A percentile compares a stretch with the other conserved stretches of the same genome.
These are phyloP conservation scores for Nasonia giraulti DNA, from an alignment of 1,140 invertebrate species.

Conservation along the genomic window DNA sequence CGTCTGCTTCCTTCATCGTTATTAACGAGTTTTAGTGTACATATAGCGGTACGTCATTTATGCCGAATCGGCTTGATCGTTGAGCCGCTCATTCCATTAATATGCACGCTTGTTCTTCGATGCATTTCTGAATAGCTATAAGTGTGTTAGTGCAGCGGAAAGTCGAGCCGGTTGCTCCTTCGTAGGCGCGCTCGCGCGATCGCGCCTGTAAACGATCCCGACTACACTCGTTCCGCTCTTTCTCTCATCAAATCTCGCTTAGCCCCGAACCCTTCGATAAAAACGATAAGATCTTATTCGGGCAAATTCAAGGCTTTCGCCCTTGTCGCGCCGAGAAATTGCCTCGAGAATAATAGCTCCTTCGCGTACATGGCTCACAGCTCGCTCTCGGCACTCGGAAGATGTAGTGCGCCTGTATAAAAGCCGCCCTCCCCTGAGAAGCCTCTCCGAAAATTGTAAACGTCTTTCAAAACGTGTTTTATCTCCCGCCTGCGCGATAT, in stretches of 20 bases:
- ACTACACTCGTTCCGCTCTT: constrained; percentile 11
- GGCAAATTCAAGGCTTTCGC: constrained; percentile 43
- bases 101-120: no score
- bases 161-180: constrained; percentile 60
- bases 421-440: neutral
- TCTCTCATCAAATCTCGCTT: constrained; percentile 64
- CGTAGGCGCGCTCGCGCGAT: constrained; percentile 52
- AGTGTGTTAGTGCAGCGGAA: neutral
- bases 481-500: neutral
- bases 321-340: constrained; percentile 49
- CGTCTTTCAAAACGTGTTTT: constrained; percentile 33
- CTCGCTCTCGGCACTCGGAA: neutral
- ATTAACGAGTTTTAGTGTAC: no score
- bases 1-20: no score
- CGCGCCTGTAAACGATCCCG: constrained; percentile 41
- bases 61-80: no score
- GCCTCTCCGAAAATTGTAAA: constrained; percentile 3
- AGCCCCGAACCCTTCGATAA: constrained; percentile 48
- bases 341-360: constrained; percentile 42
- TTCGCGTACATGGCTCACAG: constrained; percentile 10
- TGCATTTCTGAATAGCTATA: no score
- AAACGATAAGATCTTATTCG: constrained; percentile 50
- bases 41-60: no score
- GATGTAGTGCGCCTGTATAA: constrained; percentile 33
- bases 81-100: no score